Base-by-base conservation (phyloP, 1,140 invertebrate species). In the Drosophila arizonae region DNA sequence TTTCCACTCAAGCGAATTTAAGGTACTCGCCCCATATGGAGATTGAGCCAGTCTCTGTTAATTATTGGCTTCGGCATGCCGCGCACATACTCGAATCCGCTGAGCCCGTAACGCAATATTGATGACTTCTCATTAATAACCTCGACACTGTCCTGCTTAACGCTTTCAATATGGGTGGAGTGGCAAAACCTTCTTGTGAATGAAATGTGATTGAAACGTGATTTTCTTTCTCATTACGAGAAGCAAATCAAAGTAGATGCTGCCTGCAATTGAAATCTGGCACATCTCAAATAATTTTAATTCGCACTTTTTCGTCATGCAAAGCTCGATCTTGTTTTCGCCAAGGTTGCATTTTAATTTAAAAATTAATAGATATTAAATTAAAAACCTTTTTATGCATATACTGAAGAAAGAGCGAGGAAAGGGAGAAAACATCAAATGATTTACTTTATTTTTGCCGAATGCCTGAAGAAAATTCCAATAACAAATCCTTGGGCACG, bases 61-160 rank as follows among this genome's bases (percentile, higher is more conserved):
- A 76, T 85, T 86, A 80, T 77, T 72, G 45, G 46, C 57, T 62
- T 85, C 66, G 45, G 67, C 50, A 80, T 80, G 65, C 81, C 26
- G 24, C n/a, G 57, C 81, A 74, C 74, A 85, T 69, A 17, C 41
- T 28, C n/a, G n/a, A 26, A 11, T n/a, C 39, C 48, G 15, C 79
- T 79, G 63, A 28, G 36, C 36, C 17, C 52, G 63, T 66, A 62
- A 75, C 72, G 75, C 64, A 77, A 85, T 80, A 86, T 81, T 77
- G 61, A 85, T 85, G 77, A 66, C 64, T 80, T 72, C 62, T 80
- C 67, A 66, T 74, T 85, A 80, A 80, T 66, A 55, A 52, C 57
- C 48, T 50, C 15, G 52, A n/a, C 43, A 11, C 26, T 54, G 55
- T 24, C 21, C 21, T 24, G 21, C 41, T 57, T 43, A 74, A 70